Base-by-base conservation (phyloP, 2,888 invertebrate species). In the Ischnus inquisitorius region DNA sequence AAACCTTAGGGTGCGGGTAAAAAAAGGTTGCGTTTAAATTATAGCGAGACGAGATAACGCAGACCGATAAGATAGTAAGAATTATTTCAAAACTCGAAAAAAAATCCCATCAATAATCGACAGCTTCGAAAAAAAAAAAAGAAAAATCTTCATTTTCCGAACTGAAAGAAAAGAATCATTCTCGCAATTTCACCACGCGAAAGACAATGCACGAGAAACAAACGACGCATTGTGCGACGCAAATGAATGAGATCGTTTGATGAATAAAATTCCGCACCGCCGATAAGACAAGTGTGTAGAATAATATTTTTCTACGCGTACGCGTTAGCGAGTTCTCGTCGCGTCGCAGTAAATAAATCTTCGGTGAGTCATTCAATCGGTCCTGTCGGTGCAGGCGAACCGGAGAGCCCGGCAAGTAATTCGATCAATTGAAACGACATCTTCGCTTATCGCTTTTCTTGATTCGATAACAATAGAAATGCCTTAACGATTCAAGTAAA, bases 261-360 rank as follows among this genome's bases (percentile, higher is more conserved):
- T 51, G 51, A 8, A 51, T 16, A 22, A 16, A 16, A n/a, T 14
- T 51, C 8, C 22, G 6, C 8, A 51, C 16, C 25, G 57, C 22
- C 12, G 57, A 57, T 57, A 57, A 57, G 25, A 57, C 25, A 25
- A 34, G 5, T 8, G 34, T 34, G 1, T 25, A 14, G 14, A 57
- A 57, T 57, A 22, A 57, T 57, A 57, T 25, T 25, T 46, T 19
- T 57, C 57, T 57, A 22, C 57, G 22, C 25, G 5, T 10, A 57
- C 22, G 57, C 22, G 19, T 57, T 57, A 25, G 22, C 14, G 57
- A 57, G 57, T 57, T 22, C n/a, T n/a, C 22, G 57, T 57, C 8
- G 57, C 57, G 57, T 57, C 57, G 57, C 57, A 14, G 25, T 14
- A 12, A 57, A 57, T 22, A 57, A 57, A 57, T 57, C 10, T 57